These are phyloP conservation scores for Scolanthus callimorphus DNA, from an alignment of 92 coral and sea anemone species.

Conservation along the genomic window DNA sequence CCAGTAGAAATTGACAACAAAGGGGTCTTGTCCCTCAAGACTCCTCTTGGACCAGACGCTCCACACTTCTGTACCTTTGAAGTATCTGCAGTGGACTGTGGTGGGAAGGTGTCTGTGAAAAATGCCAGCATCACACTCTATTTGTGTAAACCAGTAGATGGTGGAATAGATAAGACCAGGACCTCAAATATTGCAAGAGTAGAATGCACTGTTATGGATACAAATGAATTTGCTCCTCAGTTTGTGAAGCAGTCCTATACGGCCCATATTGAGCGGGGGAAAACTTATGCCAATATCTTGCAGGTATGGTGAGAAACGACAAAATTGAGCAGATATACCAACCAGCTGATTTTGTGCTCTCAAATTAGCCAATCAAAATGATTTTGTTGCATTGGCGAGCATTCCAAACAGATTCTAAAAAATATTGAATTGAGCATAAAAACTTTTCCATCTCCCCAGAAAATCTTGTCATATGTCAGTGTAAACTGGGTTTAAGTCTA, in stretches of 20 bases:
- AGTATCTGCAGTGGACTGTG: slow-evolving; percentile 88
- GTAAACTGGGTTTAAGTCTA: too few species aligned
- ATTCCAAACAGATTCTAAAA: too few species aligned
- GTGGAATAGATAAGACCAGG: slow-evolving; percentile 60
- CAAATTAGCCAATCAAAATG: too few species aligned
- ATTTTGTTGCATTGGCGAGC: too few species aligned
- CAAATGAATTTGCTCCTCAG: slow-evolving; percentile 76
- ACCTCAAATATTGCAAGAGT: slow-evolving; percentile 59
- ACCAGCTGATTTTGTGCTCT: too few species aligned
- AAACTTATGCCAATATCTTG: slow-evolving; percentile 44
- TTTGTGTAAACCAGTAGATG: slow-evolving; percentile 74
- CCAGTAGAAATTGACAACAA: slow-evolving; percentile 61
- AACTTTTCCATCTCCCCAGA: too few species aligned
- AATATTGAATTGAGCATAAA: too few species aligned
- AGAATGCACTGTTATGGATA: slow-evolving; percentile 77
- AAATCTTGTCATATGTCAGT: too few species aligned
- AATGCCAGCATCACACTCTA: slow-evolving; percentile 54
- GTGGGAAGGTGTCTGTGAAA: slow-evolving; percentile 64
- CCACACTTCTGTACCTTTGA: slow-evolving; percentile 59
- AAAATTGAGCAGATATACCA: too few species aligned
- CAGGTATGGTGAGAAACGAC: too few species aligned
- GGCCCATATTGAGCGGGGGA: slow-evolving; percentile 62
- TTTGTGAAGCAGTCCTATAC: slow-evolving; percentile 49
- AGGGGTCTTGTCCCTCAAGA: slow-evolving; percentile 65
- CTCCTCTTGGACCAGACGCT: slow-evolving; percentile 63